Evolutionary conservation across 30 jellyfish, hydroid and myxozoan genomes (phyloP), one percentile per base, ranked within the genome.

Genomic region (Aurelia aurita): DNA sequence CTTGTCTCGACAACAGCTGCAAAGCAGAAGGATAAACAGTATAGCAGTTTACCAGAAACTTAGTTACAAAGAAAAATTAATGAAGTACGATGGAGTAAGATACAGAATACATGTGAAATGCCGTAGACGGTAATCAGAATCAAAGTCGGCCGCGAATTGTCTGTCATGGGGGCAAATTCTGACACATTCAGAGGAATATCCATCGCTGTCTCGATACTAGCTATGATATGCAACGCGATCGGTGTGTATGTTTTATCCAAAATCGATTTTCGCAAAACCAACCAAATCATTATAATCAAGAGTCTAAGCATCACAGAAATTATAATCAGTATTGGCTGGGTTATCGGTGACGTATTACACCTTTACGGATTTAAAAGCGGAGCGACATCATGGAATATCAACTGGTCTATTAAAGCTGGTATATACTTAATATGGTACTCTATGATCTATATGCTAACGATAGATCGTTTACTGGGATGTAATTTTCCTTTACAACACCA

Each of bases 401-500:
- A 29, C 18, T 29, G 18, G 20, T 74, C 88, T 14, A 26, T 59
- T 1, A 53, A 32, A 12, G 6, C 34, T 20, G 77, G 88, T 2
- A 12, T 77, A 35, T 77, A 77, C 69, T 43, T 58, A 44, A 23
- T 43, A 6, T 77, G 88, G 88, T 77, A 57, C 74, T 39, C 78
- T 1, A 77, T 77, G 45, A 32, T 77, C 5, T 77, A 26, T 26
- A 13, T 77, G 49, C 53, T 77, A n/a, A 77, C 78, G 21, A 18
- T 77, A 18, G 88, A 77, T 60, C 64, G 88, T 16, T 77, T 77
- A 19, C 55, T 77, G 22, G 88, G 88, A 23, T 34, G 73, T 23
- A 77, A 58, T 35, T 77, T 77, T 47, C 88, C 88, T 3, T 23
- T 77, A 3, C 29, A 66, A 10, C 88, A 77, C 21, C 29, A 62